phyloP scores from a whole-genome alignment of 2,113 vertebrate genomes.

The Siniperca knerii region DNA sequence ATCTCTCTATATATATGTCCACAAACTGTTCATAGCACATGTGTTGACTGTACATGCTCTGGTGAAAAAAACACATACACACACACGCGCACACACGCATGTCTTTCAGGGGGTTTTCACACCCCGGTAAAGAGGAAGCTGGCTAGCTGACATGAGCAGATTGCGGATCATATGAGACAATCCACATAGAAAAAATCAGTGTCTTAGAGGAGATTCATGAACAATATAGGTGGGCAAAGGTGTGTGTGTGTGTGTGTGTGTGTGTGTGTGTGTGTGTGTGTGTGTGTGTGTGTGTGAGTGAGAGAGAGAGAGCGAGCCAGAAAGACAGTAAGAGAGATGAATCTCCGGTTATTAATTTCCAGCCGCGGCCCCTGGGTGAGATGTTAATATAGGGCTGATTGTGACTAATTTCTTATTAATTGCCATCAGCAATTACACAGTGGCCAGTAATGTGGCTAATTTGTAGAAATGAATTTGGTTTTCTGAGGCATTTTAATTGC shows the following conservation, averaged over 20 bases:
- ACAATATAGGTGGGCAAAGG: slow-evolving; percentile 78
- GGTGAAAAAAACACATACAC: slow-evolving; percentile 13
- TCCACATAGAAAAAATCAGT: slow-evolving; percentile 73
- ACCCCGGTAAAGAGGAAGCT: slow-evolving; percentile 83
- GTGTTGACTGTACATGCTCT: slow-evolving; percentile 17
- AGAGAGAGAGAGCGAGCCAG: slow-evolving; percentile 63
- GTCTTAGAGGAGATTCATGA: slow-evolving; percentile 79
- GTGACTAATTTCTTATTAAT: slow-evolving; percentile 87
- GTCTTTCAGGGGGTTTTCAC: slow-evolving; percentile 80
- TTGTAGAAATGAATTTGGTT: slow-evolving; percentile 85
- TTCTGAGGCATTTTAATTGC: slow-evolving; percentile 82
- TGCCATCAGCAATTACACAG: slow-evolving; percentile 86
- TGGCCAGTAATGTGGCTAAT: slow-evolving; percentile 85
- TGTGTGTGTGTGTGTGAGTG: slow-evolving; percentile 52
- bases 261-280: slow-evolving; percentile 41
- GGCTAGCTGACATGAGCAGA: slow-evolving; percentile 84
- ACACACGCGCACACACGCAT: slow-evolving; percentile 23
- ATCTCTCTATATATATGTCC: slow-evolving; percentile 20
- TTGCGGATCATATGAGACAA: slow-evolving; percentile 81
- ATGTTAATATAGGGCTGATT: slow-evolving; percentile 85
- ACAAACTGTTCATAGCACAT: slow-evolving; percentile 28
- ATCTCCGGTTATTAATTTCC: slow-evolving; percentile 85
- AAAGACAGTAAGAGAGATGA: slow-evolving; percentile 82
- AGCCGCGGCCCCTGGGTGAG: slow-evolving; percentile 84
- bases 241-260: slow-evolving; percentile 61